Conservation (phyloP, 1,140 invertebrate genomes). For the Stegodyphus mimosarum region DNA sequence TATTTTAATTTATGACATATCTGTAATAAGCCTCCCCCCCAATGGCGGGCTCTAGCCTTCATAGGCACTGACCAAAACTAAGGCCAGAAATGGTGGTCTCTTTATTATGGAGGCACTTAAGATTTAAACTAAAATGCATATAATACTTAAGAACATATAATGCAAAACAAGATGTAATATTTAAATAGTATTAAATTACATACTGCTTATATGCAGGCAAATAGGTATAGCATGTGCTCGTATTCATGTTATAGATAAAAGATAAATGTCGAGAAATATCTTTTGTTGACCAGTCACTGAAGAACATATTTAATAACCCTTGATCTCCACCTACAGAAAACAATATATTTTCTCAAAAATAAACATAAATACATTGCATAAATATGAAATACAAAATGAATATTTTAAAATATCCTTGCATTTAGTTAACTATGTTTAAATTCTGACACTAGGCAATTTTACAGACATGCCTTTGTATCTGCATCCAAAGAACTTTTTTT, state of each 20-base stretch:
- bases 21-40: no score
- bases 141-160: background rate
- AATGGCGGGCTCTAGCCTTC: background rate
- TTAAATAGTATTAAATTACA: slow-evolving; percentile 66
- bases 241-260: slow-evolving; percentile 97
- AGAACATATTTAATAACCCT: slow-evolving; percentile 93
- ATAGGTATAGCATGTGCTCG: slow-evolving; percentile 95
- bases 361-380: background rate
- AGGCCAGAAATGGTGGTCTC: no score
- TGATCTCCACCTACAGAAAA: slow-evolving; percentile 82
- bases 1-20: no score
- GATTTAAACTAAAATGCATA: slow-evolving; percentile 1
- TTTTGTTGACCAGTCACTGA: slow-evolving; percentile 89
- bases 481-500: no score
- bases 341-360: background rate
- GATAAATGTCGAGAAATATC: slow-evolving; percentile 94
- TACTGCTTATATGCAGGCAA: slow-evolving; percentile 97
- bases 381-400: no score
- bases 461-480: no score
- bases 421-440: no score
- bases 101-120: background rate
- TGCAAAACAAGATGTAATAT: no score
- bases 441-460: no score
- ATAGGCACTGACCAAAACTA: no score
- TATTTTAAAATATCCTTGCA: no score